Conservation (phyloP, 2,888 invertebrate genomes). For the Cabera pusaria region DNA sequence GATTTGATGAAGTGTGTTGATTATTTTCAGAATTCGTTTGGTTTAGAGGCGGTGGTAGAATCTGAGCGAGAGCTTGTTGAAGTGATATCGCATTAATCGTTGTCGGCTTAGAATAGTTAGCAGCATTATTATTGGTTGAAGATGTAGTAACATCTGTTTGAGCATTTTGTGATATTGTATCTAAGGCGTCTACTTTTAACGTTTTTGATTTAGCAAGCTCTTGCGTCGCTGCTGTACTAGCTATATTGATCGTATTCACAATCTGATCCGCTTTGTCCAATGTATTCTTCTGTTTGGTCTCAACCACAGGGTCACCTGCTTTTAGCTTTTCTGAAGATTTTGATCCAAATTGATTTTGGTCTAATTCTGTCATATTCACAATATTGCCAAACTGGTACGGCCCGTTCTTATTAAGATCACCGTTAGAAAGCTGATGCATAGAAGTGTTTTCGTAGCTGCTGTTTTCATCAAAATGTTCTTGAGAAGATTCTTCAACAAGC, state of each 20-base stretch:
- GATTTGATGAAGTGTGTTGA: constrained; percentile 46
- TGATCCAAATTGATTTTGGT: constrained; percentile 13
- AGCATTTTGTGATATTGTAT: constrained; percentile 79
- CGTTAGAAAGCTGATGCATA: constrained; percentile 24
- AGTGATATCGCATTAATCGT: constrained; percentile 69
- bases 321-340: constrained; percentile 15
- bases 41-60: constrained; percentile 70
- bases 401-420: constrained; percentile 23
- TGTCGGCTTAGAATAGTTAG: constrained; percentile 61
- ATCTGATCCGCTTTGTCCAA: constrained; percentile 68
- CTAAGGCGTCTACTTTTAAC: constrained; percentile 59
- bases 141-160: constrained; percentile 52
- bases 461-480: constrained; percentile 47
- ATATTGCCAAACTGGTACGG: constrained; percentile 15
- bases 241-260: constrained; percentile 74
- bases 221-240: constrained; percentile 62
- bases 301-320: constrained; percentile 5
- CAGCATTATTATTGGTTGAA: constrained; percentile 46
- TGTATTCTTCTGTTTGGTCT: constrained; percentile 7
- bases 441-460: constrained; percentile 38
- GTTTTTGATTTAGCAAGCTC: constrained; percentile 44
- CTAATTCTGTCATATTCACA: constrained; percentile 5
- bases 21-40: constrained; percentile 58
- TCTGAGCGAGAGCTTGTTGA: constrained; percentile 76
- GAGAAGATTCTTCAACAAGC: constrained; percentile 54